A percentile compares a stretch with the other conserved stretches of the same genome.
These are phyloP conservation scores for Eidolon helvum DNA, from an alignment of 2,113 vertebrate species.

Conservation along the genomic window DNA sequence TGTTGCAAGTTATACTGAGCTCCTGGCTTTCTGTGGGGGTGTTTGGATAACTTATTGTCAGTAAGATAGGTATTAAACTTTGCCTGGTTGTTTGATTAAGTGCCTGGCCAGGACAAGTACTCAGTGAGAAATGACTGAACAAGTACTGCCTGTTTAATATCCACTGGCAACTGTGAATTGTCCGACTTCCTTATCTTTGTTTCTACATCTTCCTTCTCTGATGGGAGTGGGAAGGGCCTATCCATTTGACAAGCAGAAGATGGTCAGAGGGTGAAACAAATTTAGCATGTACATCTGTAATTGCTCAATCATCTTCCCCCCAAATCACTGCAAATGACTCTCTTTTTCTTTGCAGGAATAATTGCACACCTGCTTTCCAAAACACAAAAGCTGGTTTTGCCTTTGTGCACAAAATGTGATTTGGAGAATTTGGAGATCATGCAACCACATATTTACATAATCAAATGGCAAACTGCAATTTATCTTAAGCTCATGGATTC, in stretches of 20 bases:
- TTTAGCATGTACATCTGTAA: constrained; percentile 51
- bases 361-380: constrained; percentile 66
- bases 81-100: not conserved
- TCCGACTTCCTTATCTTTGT: constrained; percentile 47
- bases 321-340: constrained; percentile 49
- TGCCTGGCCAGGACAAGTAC: not conserved
- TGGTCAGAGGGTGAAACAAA: constrained; percentile 44
- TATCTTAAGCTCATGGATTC: constrained; percentile 46
- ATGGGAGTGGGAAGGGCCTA: not conserved
- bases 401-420: constrained; percentile 62
- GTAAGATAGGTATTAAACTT: not conserved
- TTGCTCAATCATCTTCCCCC: constrained; percentile 42
- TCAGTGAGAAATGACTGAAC: not conserved
- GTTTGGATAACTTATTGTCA: not conserved
- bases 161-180: not conserved
- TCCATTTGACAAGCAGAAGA: constrained; percentile 38
- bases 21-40: not conserved
- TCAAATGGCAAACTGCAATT: constrained; percentile 59
- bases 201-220: constrained; percentile 38
- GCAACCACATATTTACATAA: constrained; percentile 69
- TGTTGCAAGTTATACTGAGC: not conserved
- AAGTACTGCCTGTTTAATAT: not conserved
- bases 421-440: constrained; percentile 30
- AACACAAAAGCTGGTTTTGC: constrained; percentile 59
- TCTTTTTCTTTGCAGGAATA: constrained; percentile 62